Base-by-base conservation (phyloP, 1,140 invertebrate species). In the Dinothrombium tinctorium region DNA sequence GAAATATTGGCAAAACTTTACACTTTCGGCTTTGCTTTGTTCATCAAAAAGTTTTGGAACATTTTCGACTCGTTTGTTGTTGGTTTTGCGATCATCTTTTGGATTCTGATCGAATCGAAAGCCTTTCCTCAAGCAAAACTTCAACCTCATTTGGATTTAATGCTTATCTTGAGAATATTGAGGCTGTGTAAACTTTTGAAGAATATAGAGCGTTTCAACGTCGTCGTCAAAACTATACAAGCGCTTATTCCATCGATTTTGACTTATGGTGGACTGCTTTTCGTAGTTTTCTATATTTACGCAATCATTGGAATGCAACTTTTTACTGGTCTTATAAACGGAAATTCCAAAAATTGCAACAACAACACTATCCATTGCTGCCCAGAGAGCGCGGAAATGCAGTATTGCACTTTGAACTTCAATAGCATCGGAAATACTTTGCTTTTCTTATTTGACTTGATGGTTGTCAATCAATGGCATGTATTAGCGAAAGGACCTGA, bases 401-500 rank as follows among this genome's bases (percentile, higher is more conserved):
- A 57, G 8, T 67, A 66, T 51, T 67, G 65, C 49, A 60, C 56
- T 42, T 65, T 66, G 50, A 67, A 67, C 50, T 67, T 67, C 49
- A 66, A 66, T 41, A 54, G 62, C 41, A 53, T 66, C 37, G 35
- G 60, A 7, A 56, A 55, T 37, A 51, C 64, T 11, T 50, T 67
- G 40, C 60, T 66, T 9, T 43, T 65, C 2, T 50, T 67, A 33
- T 64, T 65, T 54, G 63, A 65, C 43, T 51, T 67, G 4, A 64
- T 59, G 32, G 63, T 66, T 22, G 65, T 67, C 35, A 67, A 67
- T 50, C 65, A 67, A 47, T 67, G 65, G 65, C 64, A 67, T 56
- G 59, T 32, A 12, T 19, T 43, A 9, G 41, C 35, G n/a, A 14
- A 37, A 7, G 37, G 28, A 21, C 21, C 19, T 11, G 41, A 43